phyloP scores from a whole-genome alignment of 2,888 invertebrate species.

The Ellobium chinense region DNA sequence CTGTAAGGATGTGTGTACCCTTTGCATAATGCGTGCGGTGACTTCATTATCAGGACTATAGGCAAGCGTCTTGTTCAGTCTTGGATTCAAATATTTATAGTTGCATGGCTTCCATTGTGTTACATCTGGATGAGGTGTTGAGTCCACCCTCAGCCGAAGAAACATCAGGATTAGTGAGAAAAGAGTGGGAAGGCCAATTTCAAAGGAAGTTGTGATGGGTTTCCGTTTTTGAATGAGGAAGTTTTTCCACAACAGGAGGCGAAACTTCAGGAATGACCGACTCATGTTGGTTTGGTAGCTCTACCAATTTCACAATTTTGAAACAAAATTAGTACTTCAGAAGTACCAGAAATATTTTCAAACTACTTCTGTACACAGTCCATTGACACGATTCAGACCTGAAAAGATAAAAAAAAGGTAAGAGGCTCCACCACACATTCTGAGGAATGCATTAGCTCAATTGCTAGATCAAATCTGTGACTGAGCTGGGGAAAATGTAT shows the following conservation, averaged over 20 bases:
- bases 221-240: constrained; percentile 86
- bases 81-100: constrained; percentile 30
- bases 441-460: too few species aligned
- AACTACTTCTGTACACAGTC: too few species aligned
- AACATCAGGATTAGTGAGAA: constrained; percentile 83
- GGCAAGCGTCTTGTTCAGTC: constrained; percentile 51
- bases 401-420: too few species aligned
- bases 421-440: too few species aligned
- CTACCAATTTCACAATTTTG: too few species aligned
- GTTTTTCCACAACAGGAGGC: constrained; percentile 90
- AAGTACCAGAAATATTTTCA: too few species aligned
- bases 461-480: too few species aligned
- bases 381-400: too few species aligned
- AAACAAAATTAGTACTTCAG: too few species aligned
- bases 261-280: constrained; percentile 79
- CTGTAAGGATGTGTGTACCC: constrained; percentile 24
- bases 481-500: too few species aligned
- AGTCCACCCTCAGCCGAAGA: constrained; percentile 85
- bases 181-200: constrained; percentile 81
- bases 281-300: too few species aligned
- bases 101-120: constrained; percentile 65
- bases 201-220: constrained; percentile 83
- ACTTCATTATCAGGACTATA: constrained; percentile 59
- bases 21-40: constrained; percentile 59
- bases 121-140: constrained; percentile 78